These are phyloP conservation scores for Siniperca scherzeri DNA, from an alignment of 2,797 vertebrate species.

Conservation along the genomic window DNA sequence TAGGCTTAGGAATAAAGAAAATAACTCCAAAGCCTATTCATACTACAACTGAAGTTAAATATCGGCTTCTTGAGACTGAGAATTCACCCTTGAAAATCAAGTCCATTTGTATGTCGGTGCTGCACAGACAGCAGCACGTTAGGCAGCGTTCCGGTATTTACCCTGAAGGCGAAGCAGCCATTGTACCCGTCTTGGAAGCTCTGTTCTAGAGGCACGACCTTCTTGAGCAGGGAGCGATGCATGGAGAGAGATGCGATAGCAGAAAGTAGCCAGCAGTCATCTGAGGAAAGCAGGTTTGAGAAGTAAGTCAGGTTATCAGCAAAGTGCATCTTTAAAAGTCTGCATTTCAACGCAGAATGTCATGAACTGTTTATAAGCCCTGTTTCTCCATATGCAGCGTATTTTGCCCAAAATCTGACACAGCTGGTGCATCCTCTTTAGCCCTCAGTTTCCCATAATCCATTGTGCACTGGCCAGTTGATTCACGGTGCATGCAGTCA, in stretches of 20 bases:
- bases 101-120: too few relatives aligned
- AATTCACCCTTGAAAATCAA: background rate
- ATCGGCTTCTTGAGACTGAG: background rate
- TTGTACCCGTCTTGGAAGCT: constrained; percentile 81
- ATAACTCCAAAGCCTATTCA: background rate
- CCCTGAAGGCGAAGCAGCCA: constrained; percentile 85
- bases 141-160: constrained; percentile 37
- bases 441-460: background rate
- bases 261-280: constrained; percentile 88
- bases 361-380: background rate
- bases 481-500: background rate
- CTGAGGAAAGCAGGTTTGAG: constrained; percentile 54
- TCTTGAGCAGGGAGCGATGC: constrained; percentile 77
- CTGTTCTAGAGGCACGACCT: constrained; percentile 81
- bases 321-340: background rate
- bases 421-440: background rate
- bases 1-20: background rate
- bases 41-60: background rate
- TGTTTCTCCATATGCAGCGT: background rate
- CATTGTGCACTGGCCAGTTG: background rate
- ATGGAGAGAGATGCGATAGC: constrained; percentile 84
- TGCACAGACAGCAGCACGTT: background rate
- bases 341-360: background rate
- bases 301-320: background rate
- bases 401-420: too few relatives aligned